Conservation (phyloP, 1,140 invertebrate species). For the Caenorhabditis inopinata region DNA sequence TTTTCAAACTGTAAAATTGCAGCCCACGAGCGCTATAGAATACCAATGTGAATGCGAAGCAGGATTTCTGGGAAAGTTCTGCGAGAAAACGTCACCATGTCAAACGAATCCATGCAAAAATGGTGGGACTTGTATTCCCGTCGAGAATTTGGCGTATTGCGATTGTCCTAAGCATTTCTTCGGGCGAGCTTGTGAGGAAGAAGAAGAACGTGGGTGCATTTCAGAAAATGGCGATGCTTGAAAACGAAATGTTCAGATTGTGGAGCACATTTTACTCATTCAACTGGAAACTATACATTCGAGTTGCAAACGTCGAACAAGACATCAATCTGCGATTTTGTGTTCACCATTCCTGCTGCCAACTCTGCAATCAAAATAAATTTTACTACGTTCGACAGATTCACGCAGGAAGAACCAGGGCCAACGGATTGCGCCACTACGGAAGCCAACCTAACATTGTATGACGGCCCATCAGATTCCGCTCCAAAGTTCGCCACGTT, state of each 20-base stretch:
- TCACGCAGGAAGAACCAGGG: background rate
- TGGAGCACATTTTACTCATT: slow-evolving; percentile 12
- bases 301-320: background rate
- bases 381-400: slow-evolving; percentile 3
- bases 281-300: slow-evolving; percentile 6
- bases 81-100: slow-evolving; percentile 34
- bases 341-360: background rate
- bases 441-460: slow-evolving; percentile 50
- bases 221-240: no score
- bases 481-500: slow-evolving; percentile 23
- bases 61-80: slow-evolving; percentile 19
- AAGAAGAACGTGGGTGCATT: slow-evolving; percentile 44
- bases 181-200: slow-evolving; percentile 61
- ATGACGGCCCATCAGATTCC: slow-evolving; percentile 23
- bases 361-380: background rate
- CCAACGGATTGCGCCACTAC: slow-evolving; percentile 53
- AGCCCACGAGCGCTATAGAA: background rate
- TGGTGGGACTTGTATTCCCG: slow-evolving; percentile 36
- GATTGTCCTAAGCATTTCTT: slow-evolving; percentile 64
- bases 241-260: slow-evolving; percentile 11
- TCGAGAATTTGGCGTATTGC: slow-evolving; percentile 54
- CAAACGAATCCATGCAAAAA: slow-evolving; percentile 37
- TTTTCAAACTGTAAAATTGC: background rate
- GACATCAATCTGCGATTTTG: slow-evolving; percentile 11
- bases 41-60: slow-evolving; percentile 18